These are phyloP conservation scores for Mesembrinibis cayennensis DNA, from an alignment of 2,113 vertebrate genomes.

Conservation along the genomic window DNA sequence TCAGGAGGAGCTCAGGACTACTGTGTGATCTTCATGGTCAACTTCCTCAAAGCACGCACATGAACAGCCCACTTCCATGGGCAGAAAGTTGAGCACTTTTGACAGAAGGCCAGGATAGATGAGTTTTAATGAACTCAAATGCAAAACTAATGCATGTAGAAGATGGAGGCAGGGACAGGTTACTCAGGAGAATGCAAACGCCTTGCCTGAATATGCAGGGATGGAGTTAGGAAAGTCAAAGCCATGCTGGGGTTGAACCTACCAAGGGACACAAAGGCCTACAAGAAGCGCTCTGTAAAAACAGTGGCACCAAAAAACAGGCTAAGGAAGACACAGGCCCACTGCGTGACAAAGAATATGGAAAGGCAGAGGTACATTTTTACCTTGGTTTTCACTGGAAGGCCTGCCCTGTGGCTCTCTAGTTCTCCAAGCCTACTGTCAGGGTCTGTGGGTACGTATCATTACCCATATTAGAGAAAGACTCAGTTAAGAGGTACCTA, in stretches of 20 bases:
- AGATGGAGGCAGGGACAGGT: neutral
- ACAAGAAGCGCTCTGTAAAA: neutral
- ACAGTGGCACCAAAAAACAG: neutral
- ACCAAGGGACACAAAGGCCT: neutral
- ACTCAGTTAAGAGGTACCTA: neutral
- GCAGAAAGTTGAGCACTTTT: neutral
- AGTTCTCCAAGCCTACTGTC: neutral
- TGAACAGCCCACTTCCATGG: neutral
- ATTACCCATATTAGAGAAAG: neutral
- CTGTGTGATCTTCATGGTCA: neutral
- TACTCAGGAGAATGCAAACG: neutral
- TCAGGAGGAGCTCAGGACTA: neutral
- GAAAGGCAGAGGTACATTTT: neutral
- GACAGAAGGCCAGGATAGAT: neutral
- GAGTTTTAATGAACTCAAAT: neutral
- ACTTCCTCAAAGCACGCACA: neutral
- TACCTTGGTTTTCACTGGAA: neutral
- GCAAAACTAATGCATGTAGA: neutral
- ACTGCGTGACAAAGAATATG: neutral
- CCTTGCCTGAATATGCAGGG: neutral
- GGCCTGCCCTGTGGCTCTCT: neutral
- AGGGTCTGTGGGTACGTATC: neutral
- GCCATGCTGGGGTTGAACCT: neutral
- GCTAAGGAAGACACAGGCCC: neutral
- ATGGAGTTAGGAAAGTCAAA: neutral